A percentile compares a stretch with the other conserved stretches of the same genome.
These are phyloP conservation scores for Palythoa heliodiscus DNA, from an alignment of 92 coral and sea anemone species.

Conservation along the genomic window DNA sequence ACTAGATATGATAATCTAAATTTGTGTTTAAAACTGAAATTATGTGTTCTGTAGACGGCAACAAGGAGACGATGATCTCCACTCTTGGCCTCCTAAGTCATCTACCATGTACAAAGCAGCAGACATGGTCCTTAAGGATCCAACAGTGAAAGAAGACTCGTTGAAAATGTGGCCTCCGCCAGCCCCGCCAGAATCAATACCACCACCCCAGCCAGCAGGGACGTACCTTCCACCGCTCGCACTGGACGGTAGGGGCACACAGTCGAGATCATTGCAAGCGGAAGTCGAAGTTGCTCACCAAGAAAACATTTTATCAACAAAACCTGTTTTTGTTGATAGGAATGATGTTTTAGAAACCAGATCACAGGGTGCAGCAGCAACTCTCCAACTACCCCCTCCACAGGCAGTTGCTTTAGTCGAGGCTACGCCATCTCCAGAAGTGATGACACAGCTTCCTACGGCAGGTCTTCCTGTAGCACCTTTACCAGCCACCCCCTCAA, in stretches of 20 bases:
- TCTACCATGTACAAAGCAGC: slow-evolving; percentile 54
- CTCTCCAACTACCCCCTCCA: background rate
- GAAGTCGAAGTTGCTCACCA: background rate
- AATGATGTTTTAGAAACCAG: background rate
- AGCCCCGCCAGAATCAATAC: slow-evolving; percentile 77
- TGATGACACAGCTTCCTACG: background rate
- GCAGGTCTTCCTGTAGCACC: background rate
- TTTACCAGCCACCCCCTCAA: background rate
- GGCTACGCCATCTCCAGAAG: background rate
- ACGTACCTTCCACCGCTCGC: background rate
- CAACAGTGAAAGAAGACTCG: slow-evolving; percentile 36
- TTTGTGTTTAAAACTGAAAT: background rate
- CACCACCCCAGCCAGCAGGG: background rate
- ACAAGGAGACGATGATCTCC: slow-evolving; percentile 67
- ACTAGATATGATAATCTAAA: background rate
- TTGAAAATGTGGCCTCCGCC: slow-evolving; percentile 90
- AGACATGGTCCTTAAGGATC: slow-evolving; percentile 24
- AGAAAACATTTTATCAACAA: background rate
- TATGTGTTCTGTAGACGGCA: background rate
- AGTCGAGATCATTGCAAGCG: slow-evolving; percentile 1
- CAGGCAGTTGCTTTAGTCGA: background rate
- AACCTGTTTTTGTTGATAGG: background rate
- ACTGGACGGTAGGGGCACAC: background rate
- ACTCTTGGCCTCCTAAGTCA: slow-evolving; percentile 93
- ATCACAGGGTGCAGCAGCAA: background rate